Percentiles rank a stretch among this genome's conserved stretches.
phyloP scores from a whole-genome alignment of 2,888 invertebrate genomes.

The Gortyna flavago region DNA sequence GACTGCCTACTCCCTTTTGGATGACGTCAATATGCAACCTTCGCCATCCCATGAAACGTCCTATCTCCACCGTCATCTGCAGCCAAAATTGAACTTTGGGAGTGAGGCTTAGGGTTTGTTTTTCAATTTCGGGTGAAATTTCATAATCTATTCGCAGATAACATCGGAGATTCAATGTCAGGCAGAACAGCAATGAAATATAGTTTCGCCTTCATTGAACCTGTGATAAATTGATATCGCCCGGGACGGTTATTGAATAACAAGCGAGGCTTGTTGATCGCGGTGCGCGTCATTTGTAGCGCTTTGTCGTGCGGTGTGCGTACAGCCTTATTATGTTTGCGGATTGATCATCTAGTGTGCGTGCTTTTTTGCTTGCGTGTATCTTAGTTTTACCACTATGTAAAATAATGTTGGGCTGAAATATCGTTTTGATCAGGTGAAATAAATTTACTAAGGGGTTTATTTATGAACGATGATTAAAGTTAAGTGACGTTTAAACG shows the following conservation, averaged over 20 bases:
- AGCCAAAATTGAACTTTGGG: constrained; percentile 36
- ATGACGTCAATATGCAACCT: constrained; percentile 89
- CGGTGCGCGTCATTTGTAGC: constrained; percentile 68
- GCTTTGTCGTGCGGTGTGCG: constrained; percentile 62
- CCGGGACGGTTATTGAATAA: constrained; percentile 88
- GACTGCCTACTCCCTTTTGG: constrained; percentile 87
- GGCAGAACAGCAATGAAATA: constrained; percentile 86
- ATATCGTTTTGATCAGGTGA: no score
- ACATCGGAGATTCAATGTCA: constrained; percentile 81
- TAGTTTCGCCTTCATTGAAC: constrained; percentile 90
- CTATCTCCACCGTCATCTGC: constrained; percentile 45
- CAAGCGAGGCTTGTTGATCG: constrained; percentile 83
- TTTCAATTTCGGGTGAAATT: constrained; percentile 33
- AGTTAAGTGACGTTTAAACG: no score
- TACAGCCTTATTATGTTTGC: constrained; percentile 55
- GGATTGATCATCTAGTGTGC: constrained; percentile 39
- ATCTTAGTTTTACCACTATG: no score
- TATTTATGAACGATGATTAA: no score
- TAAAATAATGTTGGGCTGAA: no score
- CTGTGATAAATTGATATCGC: constrained; percentile 88
- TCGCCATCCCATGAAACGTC: constrained; percentile 65
- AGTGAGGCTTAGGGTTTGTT: constrained; percentile 16
- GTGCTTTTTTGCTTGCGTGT: background rate
- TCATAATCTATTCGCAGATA: constrained; percentile 74
- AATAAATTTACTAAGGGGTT: no score